Percentiles rank a stretch among this genome's conserved stretches.
Conservation (phyloP, 2,888 invertebrate species). For the Iphiclides podalirius region DNA sequence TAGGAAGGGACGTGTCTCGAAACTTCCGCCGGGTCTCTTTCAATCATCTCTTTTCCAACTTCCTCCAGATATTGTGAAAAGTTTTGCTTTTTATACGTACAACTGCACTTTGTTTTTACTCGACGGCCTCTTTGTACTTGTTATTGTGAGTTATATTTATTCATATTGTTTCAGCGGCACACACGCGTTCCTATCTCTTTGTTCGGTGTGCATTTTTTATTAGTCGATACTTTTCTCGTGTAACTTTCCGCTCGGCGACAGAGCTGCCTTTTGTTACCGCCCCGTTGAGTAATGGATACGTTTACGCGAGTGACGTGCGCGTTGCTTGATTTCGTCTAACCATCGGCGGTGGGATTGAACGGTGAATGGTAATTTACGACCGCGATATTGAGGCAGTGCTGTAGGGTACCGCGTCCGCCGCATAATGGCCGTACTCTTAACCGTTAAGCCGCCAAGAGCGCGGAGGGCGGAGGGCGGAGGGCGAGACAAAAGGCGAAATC, state of each 20-base stretch:
- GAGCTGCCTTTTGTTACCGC: no score
- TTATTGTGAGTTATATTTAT: slow-evolving; percentile 15
- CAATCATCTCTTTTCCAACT: slow-evolving; percentile 65
- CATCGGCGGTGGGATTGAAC: slow-evolving; percentile 11
- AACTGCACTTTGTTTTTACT: slow-evolving; percentile 38
- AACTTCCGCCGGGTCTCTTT: slow-evolving; percentile 60
- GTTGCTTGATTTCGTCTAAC: not conserved
- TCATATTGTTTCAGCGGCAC: slow-evolving; percentile 14
- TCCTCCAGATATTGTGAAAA: slow-evolving; percentile 45
- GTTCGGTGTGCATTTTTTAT: not conserved
- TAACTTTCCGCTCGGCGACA: not conserved
- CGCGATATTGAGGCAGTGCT: slow-evolving; percentile 19
- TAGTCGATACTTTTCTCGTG: not conserved
- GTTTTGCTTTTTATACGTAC: slow-evolving; percentile 45
- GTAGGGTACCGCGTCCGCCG: slow-evolving; percentile 7
- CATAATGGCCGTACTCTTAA: slow-evolving; percentile 17
- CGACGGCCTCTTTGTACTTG: slow-evolving; percentile 22
- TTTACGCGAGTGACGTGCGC: not conserved
- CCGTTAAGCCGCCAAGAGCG: slow-evolving; percentile 23
- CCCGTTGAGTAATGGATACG: not conserved
- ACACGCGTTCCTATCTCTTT: slow-evolving; percentile 1
- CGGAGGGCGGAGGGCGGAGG: slow-evolving; percentile 26
- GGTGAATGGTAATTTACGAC: slow-evolving; percentile 27
- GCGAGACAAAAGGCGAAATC: slow-evolving; percentile 28
- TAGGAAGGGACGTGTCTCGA: slow-evolving; percentile 59